These are phyloP conservation scores for Loxodonta africana DNA, from an alignment of 2,113 vertebrate species.

Conservation along the genomic window DNA sequence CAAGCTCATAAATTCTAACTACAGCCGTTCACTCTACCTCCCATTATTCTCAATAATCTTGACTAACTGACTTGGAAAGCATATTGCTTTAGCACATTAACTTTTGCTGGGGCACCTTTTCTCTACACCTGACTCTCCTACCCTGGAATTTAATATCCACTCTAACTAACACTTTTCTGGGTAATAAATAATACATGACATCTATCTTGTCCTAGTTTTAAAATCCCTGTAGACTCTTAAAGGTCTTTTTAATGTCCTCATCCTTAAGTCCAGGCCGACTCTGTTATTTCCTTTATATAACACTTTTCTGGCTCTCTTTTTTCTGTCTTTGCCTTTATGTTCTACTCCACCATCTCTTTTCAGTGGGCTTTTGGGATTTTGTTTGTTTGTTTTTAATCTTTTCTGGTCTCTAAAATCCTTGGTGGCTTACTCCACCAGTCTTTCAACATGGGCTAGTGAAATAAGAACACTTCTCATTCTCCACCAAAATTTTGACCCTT, in stretches of 20 bases:
- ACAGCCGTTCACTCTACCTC: conserved; percentile 19
- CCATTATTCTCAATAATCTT: conserved; percentile 69
- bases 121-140: conserved; percentile 66
- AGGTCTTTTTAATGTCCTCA: conserved; percentile 63
- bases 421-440: not conserved
- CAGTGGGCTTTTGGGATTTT: not conserved
- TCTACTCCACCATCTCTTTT: not conserved
- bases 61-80: conserved; percentile 75
- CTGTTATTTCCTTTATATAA: conserved; percentile 13
- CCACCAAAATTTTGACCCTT: conserved; percentile 8
- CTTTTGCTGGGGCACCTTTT: conserved; percentile 65
- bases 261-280: not conserved
- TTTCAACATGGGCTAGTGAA: not conserved
- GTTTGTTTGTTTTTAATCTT: not conserved
- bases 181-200: conserved; percentile 78
- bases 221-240: conserved; percentile 71
- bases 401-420: conserved; percentile 26
- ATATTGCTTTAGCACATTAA: conserved; percentile 79
- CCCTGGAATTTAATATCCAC: conserved; percentile 72
- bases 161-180: conserved; percentile 67
- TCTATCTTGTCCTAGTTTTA: conserved; percentile 68
- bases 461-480: not conserved
- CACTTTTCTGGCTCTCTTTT: not conserved
- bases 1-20: conserved; percentile 72
- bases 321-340: not conserved